Evolutionary conservation across 1,140 invertebrate species (phyloP).

Genomic region (Drosophila obscura): DNA sequence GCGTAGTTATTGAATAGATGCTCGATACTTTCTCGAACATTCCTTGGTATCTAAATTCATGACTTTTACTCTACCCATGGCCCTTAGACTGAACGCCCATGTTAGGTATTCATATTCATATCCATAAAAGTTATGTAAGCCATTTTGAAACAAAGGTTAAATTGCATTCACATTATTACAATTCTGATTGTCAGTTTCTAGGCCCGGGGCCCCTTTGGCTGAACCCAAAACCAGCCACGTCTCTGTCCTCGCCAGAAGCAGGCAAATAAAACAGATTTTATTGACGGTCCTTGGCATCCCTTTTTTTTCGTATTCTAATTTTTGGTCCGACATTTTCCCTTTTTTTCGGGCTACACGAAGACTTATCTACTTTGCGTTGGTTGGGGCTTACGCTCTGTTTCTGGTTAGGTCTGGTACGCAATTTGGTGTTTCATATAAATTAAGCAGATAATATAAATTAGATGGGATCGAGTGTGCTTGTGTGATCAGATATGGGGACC

Average conservation of each 20-base stretch:
- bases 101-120: conserved; percentile 6
- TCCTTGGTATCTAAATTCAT: neutral
- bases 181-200: conserved; percentile 65
- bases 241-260: conserved; percentile 58
- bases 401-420: neutral
- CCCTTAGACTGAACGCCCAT: neutral
- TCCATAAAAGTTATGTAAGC: conserved; percentile 17
- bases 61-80: neutral
- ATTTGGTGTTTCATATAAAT: conserved; percentile 65
- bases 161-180: conserved; percentile 71
- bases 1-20: neutral
- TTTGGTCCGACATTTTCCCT: conserved; percentile 38
- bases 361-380: conserved; percentile 21
- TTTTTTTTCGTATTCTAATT: conserved; percentile 62
- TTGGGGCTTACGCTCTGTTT: conserved; percentile 36
- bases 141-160: conserved; percentile 20
- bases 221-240: conserved; percentile 25
- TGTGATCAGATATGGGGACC: conserved; percentile 39
- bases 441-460: conserved; percentile 75
- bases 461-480: conserved; percentile 42
- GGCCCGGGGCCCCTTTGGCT: conserved; percentile 22
- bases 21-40: neutral
- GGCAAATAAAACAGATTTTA: conserved; percentile 74
- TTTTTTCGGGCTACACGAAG: conserved; percentile 2
- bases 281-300: conserved; percentile 52